phyloP scores from a whole-genome alignment of 2,888 invertebrate genomes.

The Melanchra persicariae region DNA sequence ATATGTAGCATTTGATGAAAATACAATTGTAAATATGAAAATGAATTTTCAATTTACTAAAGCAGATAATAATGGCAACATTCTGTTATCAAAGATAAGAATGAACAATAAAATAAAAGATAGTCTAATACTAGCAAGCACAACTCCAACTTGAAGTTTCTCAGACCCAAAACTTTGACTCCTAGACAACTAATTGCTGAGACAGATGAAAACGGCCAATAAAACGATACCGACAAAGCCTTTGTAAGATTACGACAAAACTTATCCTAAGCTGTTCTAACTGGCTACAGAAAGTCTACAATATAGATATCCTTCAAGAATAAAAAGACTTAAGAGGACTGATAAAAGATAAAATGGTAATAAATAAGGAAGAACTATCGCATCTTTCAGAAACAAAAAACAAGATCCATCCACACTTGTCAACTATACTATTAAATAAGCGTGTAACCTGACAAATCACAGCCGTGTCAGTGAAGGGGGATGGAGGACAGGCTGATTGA shows the following conservation, averaged over 20 bases:
- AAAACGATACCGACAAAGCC: slow-evolving; percentile 33
- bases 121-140: slow-evolving; percentile 13
- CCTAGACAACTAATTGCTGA: slow-evolving; percentile 32
- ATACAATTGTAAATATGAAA: background rate
- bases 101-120: slow-evolving; percentile 3
- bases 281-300: slow-evolving; percentile 7
- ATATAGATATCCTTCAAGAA: slow-evolving; percentile 6
- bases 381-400: slow-evolving; percentile 31
- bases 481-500: slow-evolving; percentile 73
- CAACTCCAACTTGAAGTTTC: slow-evolving; percentile 17
- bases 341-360: background rate
- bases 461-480: slow-evolving; percentile 68
- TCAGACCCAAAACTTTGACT: slow-evolving; percentile 30
- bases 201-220: slow-evolving; percentile 41
- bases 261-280: slow-evolving; percentile 11
- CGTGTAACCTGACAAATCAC: slow-evolving; percentile 79
- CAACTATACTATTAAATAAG: slow-evolving; percentile 72
- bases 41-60: background rate
- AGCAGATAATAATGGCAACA: background rate
- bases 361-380: slow-evolving; percentile 6
- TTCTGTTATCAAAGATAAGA: background rate
- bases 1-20: background rate
- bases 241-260: slow-evolving; percentile 37
- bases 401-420: slow-evolving; percentile 62
- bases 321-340: background rate